phyloP scores from a whole-genome alignment of 2,113 vertebrate genomes.

The Orcinus orca region DNA sequence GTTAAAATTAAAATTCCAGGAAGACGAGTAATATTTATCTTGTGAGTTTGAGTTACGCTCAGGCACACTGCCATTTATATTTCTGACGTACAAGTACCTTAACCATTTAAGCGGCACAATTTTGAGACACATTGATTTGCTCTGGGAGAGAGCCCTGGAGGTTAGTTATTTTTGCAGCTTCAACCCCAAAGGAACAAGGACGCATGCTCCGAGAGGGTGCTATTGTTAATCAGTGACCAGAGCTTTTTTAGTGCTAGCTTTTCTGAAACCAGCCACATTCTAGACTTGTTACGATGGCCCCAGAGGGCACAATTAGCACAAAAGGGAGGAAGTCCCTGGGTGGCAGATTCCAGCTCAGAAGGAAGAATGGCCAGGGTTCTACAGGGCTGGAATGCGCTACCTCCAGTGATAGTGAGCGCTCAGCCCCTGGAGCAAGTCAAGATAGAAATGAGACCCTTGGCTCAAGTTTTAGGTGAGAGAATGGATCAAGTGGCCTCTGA shows the following conservation, averaged over 20 bases:
- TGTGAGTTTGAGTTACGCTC: neutral
- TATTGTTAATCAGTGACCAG: neutral
- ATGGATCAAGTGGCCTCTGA: neutral
- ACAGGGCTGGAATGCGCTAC: too few relatives aligned
- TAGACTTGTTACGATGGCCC: neutral
- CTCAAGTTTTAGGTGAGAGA: neutral
- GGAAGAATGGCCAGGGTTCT: neutral
- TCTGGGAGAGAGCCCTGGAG: neutral
- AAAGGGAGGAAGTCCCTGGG: neutral
- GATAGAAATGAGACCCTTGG: neutral
- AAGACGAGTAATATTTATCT: slow-evolving; percentile 3
- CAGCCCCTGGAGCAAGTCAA: neutral
- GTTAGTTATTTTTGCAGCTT: neutral
- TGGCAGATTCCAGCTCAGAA: neutral
- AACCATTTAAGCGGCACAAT: neutral
- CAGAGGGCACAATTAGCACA: neutral
- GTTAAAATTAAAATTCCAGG: neutral
- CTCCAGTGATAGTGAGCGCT: neutral
- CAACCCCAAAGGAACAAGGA: neutral
- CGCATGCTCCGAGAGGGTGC: neutral
- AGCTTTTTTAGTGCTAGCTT: neutral
- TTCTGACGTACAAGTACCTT: neutral
- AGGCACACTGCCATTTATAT: neutral
- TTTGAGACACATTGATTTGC: neutral
- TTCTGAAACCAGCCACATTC: neutral